Evolutionary conservation across 2,888 invertebrate species (phyloP).

Genomic region (Leptinotarsa juncta): DNA sequence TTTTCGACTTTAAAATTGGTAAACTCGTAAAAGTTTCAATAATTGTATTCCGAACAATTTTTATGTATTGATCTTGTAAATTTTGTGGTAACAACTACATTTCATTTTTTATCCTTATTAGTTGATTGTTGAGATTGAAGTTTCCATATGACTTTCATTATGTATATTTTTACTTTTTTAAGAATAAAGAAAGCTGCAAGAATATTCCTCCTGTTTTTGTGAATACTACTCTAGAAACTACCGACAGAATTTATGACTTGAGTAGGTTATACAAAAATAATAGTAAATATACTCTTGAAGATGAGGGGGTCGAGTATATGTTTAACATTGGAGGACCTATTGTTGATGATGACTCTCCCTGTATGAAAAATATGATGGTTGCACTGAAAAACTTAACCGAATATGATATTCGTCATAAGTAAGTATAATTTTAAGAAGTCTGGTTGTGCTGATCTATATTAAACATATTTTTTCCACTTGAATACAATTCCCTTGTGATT

Average conservation of each 20-base stretch:
- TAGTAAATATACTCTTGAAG: conserved; percentile 20
- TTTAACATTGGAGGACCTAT: conserved; percentile 30
- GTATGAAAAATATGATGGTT: conserved; percentile 19
- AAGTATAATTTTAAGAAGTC: not conserved
- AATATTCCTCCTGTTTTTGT: not conserved
- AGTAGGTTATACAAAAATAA: not conserved
- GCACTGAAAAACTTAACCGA: conserved; percentile 10
- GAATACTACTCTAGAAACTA: conserved; percentile 6
- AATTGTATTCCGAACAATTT: too few species aligned
- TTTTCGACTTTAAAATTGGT: too few species aligned
- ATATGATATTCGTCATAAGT: conserved; percentile 15
- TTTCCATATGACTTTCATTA: not conserved
- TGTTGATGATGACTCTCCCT: conserved; percentile 20
- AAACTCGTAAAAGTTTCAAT: too few species aligned
- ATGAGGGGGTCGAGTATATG: conserved; percentile 25
- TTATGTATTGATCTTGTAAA: too few species aligned
- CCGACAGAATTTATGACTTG: conserved; percentile 12
- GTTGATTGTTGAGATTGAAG: too few species aligned
- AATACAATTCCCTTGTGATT: too few species aligned
- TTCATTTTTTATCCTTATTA: too few species aligned
- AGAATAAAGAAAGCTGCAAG: conserved; percentile 8
- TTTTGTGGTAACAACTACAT: too few species aligned
- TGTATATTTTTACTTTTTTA: not conserved
- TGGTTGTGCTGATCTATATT: too few species aligned
- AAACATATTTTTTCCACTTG: too few species aligned